phyloP scores from a whole-genome alignment of 1,140 invertebrate genomes.

The Formica exsecta region DNA sequence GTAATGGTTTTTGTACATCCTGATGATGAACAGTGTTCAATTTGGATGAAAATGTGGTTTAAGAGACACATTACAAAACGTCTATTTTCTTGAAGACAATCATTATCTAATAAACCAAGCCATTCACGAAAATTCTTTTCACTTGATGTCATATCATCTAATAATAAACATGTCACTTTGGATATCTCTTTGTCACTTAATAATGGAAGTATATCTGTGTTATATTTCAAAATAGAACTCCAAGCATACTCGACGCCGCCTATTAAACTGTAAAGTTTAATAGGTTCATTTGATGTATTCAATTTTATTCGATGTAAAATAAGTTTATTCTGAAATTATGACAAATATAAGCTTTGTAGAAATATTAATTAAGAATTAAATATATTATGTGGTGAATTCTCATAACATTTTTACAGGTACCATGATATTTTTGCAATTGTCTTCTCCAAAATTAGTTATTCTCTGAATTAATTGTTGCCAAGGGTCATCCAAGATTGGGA shows the following conservation, averaged over 20 bases:
- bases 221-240: slow-evolving; percentile 69
- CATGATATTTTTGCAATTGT: slow-evolving; percentile 69
- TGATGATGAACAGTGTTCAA: slow-evolving; percentile 58
- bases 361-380: slow-evolving; percentile 24
- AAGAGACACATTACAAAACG: slow-evolving; percentile 68
- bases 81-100: slow-evolving; percentile 73
- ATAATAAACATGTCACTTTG: slow-evolving; percentile 69
- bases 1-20: slow-evolving; percentile 67
- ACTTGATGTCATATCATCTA: slow-evolving; percentile 61
- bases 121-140: slow-evolving; percentile 58
- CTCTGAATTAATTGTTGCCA: slow-evolving; percentile 72
- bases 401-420: slow-evolving; percentile 65
- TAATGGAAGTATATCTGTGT: slow-evolving; percentile 60
- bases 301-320: slow-evolving; percentile 70
- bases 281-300: slow-evolving; percentile 39
- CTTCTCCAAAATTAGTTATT: slow-evolving; percentile 66
- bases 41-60: slow-evolving; percentile 68
- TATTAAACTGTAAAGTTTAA: slow-evolving; percentile 68
- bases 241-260: slow-evolving; percentile 70
- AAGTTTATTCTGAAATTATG: slow-evolving; percentile 78
- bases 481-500: slow-evolving; percentile 68
- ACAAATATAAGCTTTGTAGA: slow-evolving; percentile 33
- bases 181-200: slow-evolving; percentile 71
- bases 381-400: background rate
- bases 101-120: slow-evolving; percentile 63